Base-by-base conservation (phyloP, 1,140 invertebrate species). In the Cotesia typhae region DNA sequence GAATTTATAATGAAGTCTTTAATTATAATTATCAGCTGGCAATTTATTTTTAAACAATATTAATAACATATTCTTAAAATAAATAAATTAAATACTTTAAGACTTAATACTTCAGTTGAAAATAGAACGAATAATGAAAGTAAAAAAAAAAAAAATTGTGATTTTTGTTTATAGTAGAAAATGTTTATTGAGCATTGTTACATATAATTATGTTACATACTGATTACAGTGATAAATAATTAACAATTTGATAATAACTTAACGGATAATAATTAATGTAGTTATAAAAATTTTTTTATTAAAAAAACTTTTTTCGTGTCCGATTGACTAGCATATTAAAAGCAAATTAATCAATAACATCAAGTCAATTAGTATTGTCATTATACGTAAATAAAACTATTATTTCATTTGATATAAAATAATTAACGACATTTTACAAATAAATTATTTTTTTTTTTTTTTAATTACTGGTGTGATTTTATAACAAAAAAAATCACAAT, bases 161-260 rank as follows among this genome's bases (percentile, higher is more conserved):
- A 7, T 47, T 47, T 47, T 47, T 47, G 6, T 47, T 47, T 47
- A 53, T 72, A 66, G 70, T 85, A 85, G 80, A 85, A 85, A 85
- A 84, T 74, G 76, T 85, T 85, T 85, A 85, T 85, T 84, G 83
- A 85, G 83, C 83, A 83, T 83, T 84, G 76, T 83, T 85, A 85
- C 82, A 84, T 79, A 76, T 81, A 84, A 83, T 79, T 71, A 72
- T 77, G 75, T 75, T 83, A 80, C 28, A 79, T 81, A 81, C 81
- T 83, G 74, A 73, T 75, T 68, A 72, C 73, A 65, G 71, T 67
- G 74, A 78, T 71, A 65, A 75, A 79, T 77, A 77, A 77, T 74
- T 66, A 78, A 77, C 73, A 73, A 78, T 80, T 72, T 47, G 41
- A 47, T 47, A 81, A 79, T 79, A 67, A 70, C 72, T 68, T 52